Evolutionary conservation across 2,113 vertebrate species (phyloP).

Genomic region (Motacilla tschutschensis): DNA sequence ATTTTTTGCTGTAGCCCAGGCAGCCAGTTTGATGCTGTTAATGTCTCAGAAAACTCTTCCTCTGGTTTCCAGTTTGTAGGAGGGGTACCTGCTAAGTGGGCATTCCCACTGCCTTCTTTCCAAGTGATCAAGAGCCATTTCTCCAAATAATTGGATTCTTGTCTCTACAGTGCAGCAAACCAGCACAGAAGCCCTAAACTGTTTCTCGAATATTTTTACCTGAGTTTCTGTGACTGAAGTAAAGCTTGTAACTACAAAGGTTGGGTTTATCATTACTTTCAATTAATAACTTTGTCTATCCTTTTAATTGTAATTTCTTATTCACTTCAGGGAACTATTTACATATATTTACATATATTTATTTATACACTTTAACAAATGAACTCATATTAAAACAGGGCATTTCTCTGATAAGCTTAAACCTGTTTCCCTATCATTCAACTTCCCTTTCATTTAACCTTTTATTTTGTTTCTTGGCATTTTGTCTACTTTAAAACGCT

Average conservation of each 20-base stretch:
- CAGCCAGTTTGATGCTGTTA: not conserved
- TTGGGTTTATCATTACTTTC: slow-evolving; percentile 26
- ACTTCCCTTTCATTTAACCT: slow-evolving; percentile 20
- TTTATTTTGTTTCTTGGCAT: slow-evolving; percentile 15
- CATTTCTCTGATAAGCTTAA: slow-evolving; percentile 24
- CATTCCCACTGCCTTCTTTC: not conserved
- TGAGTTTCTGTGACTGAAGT: not conserved
- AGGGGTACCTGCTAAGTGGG: not conserved
- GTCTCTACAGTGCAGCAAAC: not conserved
- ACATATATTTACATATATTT: slow-evolving; percentile 29
- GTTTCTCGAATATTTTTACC: not conserved
- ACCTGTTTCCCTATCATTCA: slow-evolving; percentile 1
- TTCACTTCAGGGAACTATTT: slow-evolving; percentile 26
- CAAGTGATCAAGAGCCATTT: not conserved
- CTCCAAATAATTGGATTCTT: not conserved
- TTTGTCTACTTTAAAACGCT: not conserved
- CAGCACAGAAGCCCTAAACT: not conserved
- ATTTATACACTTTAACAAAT: slow-evolving; percentile 25
- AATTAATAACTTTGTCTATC: slow-evolving; percentile 33
- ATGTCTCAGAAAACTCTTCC: not conserved
- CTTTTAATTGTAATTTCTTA: slow-evolving; percentile 43
- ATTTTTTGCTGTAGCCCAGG: not conserved
- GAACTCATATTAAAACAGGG: slow-evolving; percentile 12
- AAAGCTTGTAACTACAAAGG: slow-evolving; percentile 12
- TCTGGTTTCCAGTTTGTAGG: not conserved